phyloP scores from a whole-genome alignment of 2,113 vertebrate genomes.

The Pelecanoides urinatrix region DNA sequence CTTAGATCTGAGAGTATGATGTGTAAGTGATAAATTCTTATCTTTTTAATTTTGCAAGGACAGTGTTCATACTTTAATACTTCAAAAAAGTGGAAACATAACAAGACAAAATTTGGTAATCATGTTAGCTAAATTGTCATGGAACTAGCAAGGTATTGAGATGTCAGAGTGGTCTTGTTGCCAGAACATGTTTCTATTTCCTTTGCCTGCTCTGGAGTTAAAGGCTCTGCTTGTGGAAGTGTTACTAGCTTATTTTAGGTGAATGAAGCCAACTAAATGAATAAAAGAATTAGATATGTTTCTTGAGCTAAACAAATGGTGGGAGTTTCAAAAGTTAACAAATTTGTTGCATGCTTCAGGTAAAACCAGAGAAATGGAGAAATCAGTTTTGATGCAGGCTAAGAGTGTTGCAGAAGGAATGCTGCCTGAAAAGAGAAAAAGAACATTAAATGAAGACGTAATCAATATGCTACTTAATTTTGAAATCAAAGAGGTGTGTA shows the following conservation, averaged over 20 bases:
- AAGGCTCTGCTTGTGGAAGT: neutral
- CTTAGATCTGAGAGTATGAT: neutral
- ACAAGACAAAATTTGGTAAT: neutral
- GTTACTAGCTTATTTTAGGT: neutral
- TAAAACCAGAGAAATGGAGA: slow-evolving; percentile 35
- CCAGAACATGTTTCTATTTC: neutral
- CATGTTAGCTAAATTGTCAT: neutral
- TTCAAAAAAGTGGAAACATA: neutral
- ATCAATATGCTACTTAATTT: slow-evolving; percentile 86
- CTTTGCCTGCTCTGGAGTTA: neutral
- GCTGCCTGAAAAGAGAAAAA: neutral
- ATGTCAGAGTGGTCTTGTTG: neutral
- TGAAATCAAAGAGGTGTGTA: slow-evolving; percentile 88
- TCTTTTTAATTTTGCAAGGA: neutral
- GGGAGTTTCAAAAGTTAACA: neutral
- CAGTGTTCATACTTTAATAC: neutral
- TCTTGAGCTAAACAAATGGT: neutral
- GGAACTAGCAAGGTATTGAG: neutral
- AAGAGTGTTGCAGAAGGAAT: neutral
- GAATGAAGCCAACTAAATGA: neutral
- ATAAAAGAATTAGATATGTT: neutral
- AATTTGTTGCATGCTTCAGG: slow-evolving; percentile 3
- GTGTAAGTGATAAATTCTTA: neutral
- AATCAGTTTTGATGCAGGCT: neutral
- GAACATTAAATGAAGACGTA: slow-evolving; percentile 63